Conservation (phyloP, 1,140 invertebrate species). For the Drosophila aff. region DNA sequence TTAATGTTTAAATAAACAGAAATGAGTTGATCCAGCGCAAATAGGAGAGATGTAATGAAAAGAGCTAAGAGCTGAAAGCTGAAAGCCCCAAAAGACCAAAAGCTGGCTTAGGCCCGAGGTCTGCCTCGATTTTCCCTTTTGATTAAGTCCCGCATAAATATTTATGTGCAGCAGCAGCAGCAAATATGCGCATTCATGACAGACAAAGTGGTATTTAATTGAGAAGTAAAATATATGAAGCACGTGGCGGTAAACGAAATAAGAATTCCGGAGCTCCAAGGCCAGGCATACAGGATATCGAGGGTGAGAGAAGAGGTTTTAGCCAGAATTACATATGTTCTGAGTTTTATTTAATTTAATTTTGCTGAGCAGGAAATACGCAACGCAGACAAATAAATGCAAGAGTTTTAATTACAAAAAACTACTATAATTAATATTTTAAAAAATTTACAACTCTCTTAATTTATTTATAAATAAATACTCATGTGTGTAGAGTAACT, state of each 20-base stretch:
- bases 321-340: neutral
- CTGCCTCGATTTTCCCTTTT: conserved; percentile 22
- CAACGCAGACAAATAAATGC: neutral
- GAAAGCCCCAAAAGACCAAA: conserved; percentile 11
- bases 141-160: conserved; percentile 77
- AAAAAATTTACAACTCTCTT: neutral
- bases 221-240: conserved; percentile 55
- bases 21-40: conserved; percentile 45
- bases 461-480: neutral
- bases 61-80: conserved; percentile 1
- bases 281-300: neutral
- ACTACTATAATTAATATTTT: neutral
- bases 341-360: conserved; percentile 1
- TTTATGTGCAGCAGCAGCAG: conserved; percentile 50
- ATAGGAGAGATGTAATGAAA: conserved; percentile 48
- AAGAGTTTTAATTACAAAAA: neutral
- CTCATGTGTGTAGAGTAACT: no score
- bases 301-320: neutral
- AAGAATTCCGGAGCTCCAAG: neutral
- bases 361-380: neutral
- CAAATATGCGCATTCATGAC: conserved; percentile 48
- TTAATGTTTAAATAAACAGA: conserved; percentile 78
- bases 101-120: neutral
- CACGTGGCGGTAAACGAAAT: conserved; percentile 4
- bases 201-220: conserved; percentile 70